Percentiles rank a stretch among this genome's conserved stretches.
These are phyloP conservation scores for Xiphorhynchus erythropygius DNA, from an alignment of 2,797 vertebrate species.

Conservation along the genomic window DNA sequence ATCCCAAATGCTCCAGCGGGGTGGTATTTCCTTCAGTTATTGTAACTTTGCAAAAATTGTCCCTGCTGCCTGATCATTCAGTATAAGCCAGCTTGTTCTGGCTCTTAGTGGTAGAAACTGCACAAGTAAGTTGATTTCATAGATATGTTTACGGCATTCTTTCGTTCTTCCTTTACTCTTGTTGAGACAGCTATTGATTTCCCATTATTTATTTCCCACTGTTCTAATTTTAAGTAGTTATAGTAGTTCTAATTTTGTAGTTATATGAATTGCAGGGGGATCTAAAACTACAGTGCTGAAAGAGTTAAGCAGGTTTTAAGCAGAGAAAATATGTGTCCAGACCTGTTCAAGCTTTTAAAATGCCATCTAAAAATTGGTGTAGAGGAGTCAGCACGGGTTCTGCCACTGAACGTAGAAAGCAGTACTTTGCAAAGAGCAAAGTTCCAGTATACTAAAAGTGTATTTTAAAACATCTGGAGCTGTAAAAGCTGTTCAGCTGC, in stretches of 20 bases:
- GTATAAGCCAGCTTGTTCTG: neutral
- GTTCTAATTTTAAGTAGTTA: neutral
- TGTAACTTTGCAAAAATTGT: neutral
- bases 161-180: neutral
- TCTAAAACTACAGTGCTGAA: neutral
- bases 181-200: neutral
- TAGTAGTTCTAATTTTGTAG: neutral
- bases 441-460: slow-evolving; percentile 26
- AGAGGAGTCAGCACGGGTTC: neutral
- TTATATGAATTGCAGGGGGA: neutral
- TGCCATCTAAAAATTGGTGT: slow-evolving; percentile 13
- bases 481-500: neutral
- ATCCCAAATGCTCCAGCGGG: neutral
- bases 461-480: slow-evolving; percentile 56
- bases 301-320: slow-evolving; percentile 19
- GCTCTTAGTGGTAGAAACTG: neutral
- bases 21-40: neutral
- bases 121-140: neutral
- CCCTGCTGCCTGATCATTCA: neutral
- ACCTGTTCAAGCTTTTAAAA: slow-evolving; percentile 12
- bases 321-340: neutral
- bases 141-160: neutral
- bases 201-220: neutral
- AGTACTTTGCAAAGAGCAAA: slow-evolving; percentile 14
- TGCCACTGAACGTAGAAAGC: neutral